Conservation (phyloP, 2,888 invertebrate species). For the Dasysyrphus albostriatus region DNA sequence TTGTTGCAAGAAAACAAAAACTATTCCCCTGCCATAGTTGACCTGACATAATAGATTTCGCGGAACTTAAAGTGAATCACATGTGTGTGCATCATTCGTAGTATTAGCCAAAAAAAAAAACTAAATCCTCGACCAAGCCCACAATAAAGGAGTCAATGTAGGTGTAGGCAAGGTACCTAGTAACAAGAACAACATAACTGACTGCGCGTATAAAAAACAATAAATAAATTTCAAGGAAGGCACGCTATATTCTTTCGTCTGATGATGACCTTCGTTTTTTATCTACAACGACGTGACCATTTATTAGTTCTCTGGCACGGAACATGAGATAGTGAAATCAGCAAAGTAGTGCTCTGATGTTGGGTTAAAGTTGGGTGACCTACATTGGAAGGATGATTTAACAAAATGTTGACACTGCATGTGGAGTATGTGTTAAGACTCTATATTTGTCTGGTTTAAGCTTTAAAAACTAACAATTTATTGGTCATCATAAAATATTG, state of each 20-base stretch:
- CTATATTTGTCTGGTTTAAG: slow-evolving; percentile 4
- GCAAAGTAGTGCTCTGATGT: slow-evolving; percentile 46
- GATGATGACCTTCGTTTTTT: slow-evolving; percentile 66
- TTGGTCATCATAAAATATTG: slow-evolving; percentile 70
- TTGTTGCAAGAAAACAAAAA: slow-evolving; percentile 13
- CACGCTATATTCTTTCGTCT: slow-evolving; percentile 45
- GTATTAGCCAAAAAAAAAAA: neutral
- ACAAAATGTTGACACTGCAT: slow-evolving; percentile 33
- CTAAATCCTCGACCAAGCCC: slow-evolving; percentile 53
- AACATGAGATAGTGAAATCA: slow-evolving; percentile 68
- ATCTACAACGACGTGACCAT: slow-evolving; percentile 66
- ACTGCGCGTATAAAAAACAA: slow-evolving; percentile 30
- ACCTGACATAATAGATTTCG: slow-evolving; percentile 21
- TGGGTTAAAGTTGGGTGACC: slow-evolving; percentile 46
- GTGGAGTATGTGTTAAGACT: neutral
- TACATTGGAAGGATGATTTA: slow-evolving; percentile 45
- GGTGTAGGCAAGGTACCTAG: neutral
- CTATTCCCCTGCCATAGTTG: neutral
- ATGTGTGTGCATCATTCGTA: slow-evolving; percentile 25
- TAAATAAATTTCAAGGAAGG: slow-evolving; percentile 39
- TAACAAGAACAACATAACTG: slow-evolving; percentile 44
- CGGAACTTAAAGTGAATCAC: slow-evolving; percentile 12
- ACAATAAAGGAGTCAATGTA: slow-evolving; percentile 42
- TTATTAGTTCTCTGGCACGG: slow-evolving; percentile 65
- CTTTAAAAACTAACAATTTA: slow-evolving; percentile 34